A percentile compares a stretch with the other conserved stretches of the same genome.
These are phyloP conservation scores for Pangasianodon gigas DNA, from an alignment of 2,113 vertebrate species.

Conservation along the genomic window DNA sequence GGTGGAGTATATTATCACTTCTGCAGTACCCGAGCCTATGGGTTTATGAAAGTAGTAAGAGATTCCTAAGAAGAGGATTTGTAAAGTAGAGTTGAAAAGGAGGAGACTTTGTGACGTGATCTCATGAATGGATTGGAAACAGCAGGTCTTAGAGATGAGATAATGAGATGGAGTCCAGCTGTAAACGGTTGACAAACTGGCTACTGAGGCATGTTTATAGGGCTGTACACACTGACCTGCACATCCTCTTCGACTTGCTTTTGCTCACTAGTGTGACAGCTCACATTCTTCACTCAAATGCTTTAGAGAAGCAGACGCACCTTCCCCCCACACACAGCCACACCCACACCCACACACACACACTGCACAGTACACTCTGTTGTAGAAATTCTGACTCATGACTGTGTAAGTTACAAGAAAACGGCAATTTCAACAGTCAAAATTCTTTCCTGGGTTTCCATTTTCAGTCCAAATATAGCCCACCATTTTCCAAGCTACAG, in stretches of 20 bases:
- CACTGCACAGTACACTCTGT: not conserved
- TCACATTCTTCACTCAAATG: not conserved
- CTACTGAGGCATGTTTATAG: conserved; percentile 3
- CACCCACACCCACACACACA: not conserved
- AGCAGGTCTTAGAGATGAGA: not conserved
- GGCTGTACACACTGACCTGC: not conserved
- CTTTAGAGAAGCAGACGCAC: not conserved
- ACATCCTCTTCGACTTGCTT: not conserved
- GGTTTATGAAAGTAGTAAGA: not conserved
- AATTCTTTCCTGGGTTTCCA: conserved; percentile 31
- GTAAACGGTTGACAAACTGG: not conserved
- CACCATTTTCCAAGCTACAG: not conserved
- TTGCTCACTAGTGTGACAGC: not conserved
- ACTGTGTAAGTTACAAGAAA: not conserved
- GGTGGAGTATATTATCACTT: not conserved
- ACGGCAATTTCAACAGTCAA: conserved; percentile 9
- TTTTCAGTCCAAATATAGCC: conserved; percentile 33
- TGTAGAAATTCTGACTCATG: conserved; percentile 50
- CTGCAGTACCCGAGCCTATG: not conserved
- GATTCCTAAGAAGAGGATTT: not conserved
- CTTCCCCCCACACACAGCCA: not conserved
- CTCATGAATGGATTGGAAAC: not conserved
- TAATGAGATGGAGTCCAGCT: not conserved
- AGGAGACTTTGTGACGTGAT: not conserved
- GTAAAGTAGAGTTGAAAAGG: not conserved